These are phyloP conservation scores for Drosophila arizonae DNA, from an alignment of 1,140 invertebrate genomes.

Conservation along the genomic window DNA sequence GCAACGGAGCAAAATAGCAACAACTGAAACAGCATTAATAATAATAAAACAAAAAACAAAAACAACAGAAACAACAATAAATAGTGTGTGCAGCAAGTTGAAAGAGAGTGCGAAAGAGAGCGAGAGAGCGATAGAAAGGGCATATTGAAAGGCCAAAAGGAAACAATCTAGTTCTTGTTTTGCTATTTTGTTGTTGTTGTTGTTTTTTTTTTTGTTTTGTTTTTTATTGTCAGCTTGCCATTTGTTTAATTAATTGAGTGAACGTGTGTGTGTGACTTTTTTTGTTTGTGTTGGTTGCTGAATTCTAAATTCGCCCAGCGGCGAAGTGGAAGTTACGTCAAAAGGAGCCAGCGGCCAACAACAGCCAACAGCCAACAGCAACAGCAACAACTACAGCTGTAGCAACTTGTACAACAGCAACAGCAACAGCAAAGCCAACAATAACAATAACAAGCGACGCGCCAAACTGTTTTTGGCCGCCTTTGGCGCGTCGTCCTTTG, in stretches of 20 bases:
- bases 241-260: slow-evolving; percentile 37
- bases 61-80: slow-evolving; percentile 5
- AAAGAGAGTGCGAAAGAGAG: no score
- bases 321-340: slow-evolving; percentile 67
- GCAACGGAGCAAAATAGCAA: slow-evolving; percentile 14
- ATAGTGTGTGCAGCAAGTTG: slow-evolving; percentile 5
- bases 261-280: slow-evolving; percentile 2
- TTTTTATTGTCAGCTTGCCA: background rate
- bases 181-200: slow-evolving; percentile 6
- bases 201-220: slow-evolving; percentile 9
- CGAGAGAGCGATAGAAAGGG: no score
- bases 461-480: slow-evolving; percentile 22
- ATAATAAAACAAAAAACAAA: background rate
- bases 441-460: slow-evolving; percentile 29
- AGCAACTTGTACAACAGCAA: slow-evolving; percentile 7
- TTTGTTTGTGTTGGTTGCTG: slow-evolving; percentile 21
- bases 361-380: slow-evolving; percentile 18
- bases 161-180: background rate
- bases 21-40: slow-evolving; percentile 23
- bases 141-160: background rate
- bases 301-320: slow-evolving; percentile 15
- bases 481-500: slow-evolving; percentile 51
- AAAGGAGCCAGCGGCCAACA: slow-evolving; percentile 47
- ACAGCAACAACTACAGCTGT: no score
- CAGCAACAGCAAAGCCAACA: slow-evolving; percentile 8